Percentiles rank a stretch among this genome's conserved stretches.
phyloP scores from a whole-genome alignment of 2,888 invertebrate genomes.

The Caenorhabditis sp. region DNA sequence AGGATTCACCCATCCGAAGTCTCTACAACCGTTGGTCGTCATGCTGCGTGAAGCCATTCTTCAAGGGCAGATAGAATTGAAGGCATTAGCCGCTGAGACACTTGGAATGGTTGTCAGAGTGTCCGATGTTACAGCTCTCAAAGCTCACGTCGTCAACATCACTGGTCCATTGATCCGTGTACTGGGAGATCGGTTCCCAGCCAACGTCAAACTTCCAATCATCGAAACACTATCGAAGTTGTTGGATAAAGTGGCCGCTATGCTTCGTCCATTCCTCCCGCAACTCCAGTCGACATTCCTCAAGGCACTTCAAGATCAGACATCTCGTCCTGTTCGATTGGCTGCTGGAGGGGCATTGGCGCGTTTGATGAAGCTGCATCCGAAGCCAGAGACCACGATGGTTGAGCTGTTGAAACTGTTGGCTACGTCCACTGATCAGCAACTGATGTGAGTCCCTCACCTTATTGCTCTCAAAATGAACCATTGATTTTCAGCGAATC shows the following conservation, averaged over 20 bases:
- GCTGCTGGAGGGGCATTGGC: conserved; percentile 72
- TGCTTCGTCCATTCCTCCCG: conserved; percentile 97
- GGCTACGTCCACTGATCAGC: conserved; percentile 90
- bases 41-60: conserved; percentile 97
- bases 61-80: conserved; percentile 85
- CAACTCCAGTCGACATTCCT: conserved; percentile 98
- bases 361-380: conserved; percentile 88
- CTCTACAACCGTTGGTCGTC: conserved; percentile 94
- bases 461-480: too few relatives aligned
- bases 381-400: conserved; percentile 95
- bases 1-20: conserved; percentile 85
- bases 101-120: conserved; percentile 89
- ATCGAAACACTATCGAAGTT: conserved; percentile 94
- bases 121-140: conserved; percentile 72
- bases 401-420: conserved; percentile 93
- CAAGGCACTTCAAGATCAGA: conserved; percentile 93
- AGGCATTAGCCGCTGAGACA: conserved; percentile 95
- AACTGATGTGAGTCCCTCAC: conserved; percentile 86
- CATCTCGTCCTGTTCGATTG: conserved; percentile 74
- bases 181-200: conserved; percentile 89
- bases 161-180: conserved; percentile 98
- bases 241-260: conserved; percentile 91
- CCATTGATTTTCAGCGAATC: conserved; percentile 88
- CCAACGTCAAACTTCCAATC: conserved; percentile 96
- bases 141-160: conserved; percentile 94